Base-by-base conservation (phyloP, 2,888 invertebrate species). In the Cephus spinipes region DNA sequence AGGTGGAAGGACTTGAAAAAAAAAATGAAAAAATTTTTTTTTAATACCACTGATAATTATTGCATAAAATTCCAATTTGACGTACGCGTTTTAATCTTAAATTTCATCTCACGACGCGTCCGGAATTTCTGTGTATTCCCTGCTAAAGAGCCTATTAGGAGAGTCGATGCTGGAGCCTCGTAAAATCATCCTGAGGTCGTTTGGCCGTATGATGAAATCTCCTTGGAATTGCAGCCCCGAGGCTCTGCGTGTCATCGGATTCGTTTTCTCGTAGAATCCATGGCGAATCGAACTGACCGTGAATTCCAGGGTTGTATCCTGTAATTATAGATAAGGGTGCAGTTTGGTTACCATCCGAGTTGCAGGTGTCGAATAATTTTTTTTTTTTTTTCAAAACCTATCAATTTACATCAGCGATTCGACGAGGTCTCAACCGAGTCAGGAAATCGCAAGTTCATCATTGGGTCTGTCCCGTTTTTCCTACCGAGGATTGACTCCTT, bases 131-230 rank as follows among this genome's bases (percentile, higher is more conserved):
- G 40, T 55, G 40, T 15, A 15, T 55, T 55, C 40, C 2, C 85
- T 85, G 87, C 89, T 90, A 90, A 90, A 90, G 88, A 89, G 89
- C 88, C 89, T 90, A 90, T 90, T 90, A 90, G 85, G 85, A 79
- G 85, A 88, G 87, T 83, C 81, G 88, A 83, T 83, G 81, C 83
- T 87, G 87, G 88, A 87, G 79, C 88, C 87, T 90, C 90, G 89
- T 90, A 89, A 90, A 90, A 90, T 55, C 23, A 55, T 55, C 40
- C 40, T 55, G 40, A 6, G 23, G 40, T 55, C 40, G 40, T 55
- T 55, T 23, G 40, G 23, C 40, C 23, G 40, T 55, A 55, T 55
- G 40, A 55, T 55, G 40, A 55, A 55, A 71, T 32, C 71, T 71
- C 71, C 15, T 71, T 32, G 71, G 71, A 71, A 33, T 75, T 76